Evolutionary conservation across 2,113 vertebrate genomes (phyloP), one percentile per base, ranked within the genome.

Genomic region (Mesitornis unicolor): DNA sequence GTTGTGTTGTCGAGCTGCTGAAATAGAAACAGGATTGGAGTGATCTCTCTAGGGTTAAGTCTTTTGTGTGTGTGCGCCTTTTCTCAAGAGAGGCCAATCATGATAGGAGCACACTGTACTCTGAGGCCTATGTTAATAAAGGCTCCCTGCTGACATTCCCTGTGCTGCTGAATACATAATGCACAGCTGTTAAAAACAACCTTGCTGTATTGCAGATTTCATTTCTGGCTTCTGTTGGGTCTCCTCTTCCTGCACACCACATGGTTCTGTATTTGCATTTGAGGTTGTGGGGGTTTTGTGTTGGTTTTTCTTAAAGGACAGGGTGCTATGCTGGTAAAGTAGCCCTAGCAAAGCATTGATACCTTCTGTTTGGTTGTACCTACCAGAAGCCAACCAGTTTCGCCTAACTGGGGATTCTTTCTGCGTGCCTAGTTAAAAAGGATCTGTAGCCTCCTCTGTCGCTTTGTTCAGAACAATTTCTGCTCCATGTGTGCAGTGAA

Each of bases 151-250:
- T 96, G 96, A 35, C 80, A 64, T 92, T 88, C 92, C 76, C 83
- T 61, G 56, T 92, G 93, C 95, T 94, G 82, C 71, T 94, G 95
- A 94, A 95, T 95, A 88, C 86, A 84, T 96, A 95, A 96, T 95
- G 90, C 90, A 95, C 96, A 95, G 92, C 92, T 97, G 96, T 92
- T 96, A 89, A 84, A 95, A 94, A 71, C 86, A 92, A 67, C 96
- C 90, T 75, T 92, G 86, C 96, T 94, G 90, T 91, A 89, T 65
- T 21, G 29, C 43, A 92, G 83, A 88, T 90, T 92, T 90, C 28
- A 48, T 92, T 80, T 81, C 88, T 94, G 76, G 64, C 86, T 89
- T 89, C 69, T 48, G 48, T 81, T 61, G 47, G 57, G 65, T 78
- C 57, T 74, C 35, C 50, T 81, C 36, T 94, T 79, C 85, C 31